Evolutionary conservation across 2,888 invertebrate genomes (phyloP), one percentile per base, ranked within the genome.

Genomic region (Zygogramma bicolorata): DNA sequence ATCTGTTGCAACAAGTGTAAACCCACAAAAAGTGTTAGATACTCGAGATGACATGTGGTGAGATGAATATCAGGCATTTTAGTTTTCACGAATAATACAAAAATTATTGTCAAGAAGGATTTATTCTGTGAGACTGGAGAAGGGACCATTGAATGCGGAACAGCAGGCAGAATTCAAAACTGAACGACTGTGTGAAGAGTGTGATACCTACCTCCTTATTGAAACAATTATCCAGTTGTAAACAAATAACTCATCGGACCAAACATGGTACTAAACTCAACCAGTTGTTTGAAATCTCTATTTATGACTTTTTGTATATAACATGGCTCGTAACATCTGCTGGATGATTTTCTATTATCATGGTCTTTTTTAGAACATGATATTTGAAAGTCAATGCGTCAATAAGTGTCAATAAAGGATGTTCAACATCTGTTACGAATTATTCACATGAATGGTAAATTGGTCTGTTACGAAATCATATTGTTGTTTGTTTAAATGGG

Each of bases 1-100:
- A 62, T 62, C 62, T 62, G 62, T 15, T 27, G 62, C 40, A 42
- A 63, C 63, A 63, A 63, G 63, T 63, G 63, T 63, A 13, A 27
- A 63, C 62, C 62, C 42, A 40, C 34, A 29, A 13, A 13, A 31
- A 61, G 61, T 61, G 61, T 61, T 61, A 40, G 38, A 61, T 22
- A 61, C 20, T 40, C 20, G 46, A 63, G 29, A 63, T 6, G 27
- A 29, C 63, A 63, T 40, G 49, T 63, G 63, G 25, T 62, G 15
- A 15, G n/a, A 27, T 27, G 18, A 22, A 15, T 62, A 6, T 15
- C 15, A 18, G 25, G 25, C 25, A 8, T 63, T 62, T 42, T 27
- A 4, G 27, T 40, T 7, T 20, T 10, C 1, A 10, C 34, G 3
- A 20, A 20, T 46, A 46, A 3, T 3, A 1, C 15, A 46, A 46